phyloP scores from a whole-genome alignment of 1,140 invertebrate species.

The Drosophila tropicalis region DNA sequence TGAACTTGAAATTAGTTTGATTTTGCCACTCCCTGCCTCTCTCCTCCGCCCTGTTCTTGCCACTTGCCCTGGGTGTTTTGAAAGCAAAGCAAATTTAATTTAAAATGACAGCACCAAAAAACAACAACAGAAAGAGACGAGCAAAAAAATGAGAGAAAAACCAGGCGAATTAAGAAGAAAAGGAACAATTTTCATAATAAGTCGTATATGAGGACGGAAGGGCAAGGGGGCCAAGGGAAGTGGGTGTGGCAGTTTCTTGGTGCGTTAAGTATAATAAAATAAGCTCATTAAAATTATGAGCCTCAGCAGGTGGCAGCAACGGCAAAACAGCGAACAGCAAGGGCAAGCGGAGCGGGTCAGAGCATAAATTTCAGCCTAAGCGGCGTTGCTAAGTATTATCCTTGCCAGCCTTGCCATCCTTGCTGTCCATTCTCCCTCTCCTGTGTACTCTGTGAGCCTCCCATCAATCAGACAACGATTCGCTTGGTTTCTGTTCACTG shows the following conservation, averaged over 20 bases:
- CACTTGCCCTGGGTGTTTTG: not conserved
- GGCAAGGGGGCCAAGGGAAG: not conserved
- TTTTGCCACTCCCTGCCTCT: constrained; percentile 40
- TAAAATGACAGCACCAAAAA: constrained; percentile 37
- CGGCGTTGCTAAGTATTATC: constrained; percentile 23
- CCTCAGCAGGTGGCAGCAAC: constrained; percentile 41
- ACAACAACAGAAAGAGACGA: constrained; percentile 3
- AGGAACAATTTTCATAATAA: constrained; percentile 60
- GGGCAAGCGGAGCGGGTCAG: constrained; percentile 5
- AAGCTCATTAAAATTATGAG: constrained; percentile 80
- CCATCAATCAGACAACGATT: constrained; percentile 72
- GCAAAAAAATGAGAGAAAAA: constrained; percentile 9
- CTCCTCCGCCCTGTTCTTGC: not conserved
- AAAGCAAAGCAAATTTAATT: constrained; percentile 40
- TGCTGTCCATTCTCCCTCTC: constrained; percentile 25
- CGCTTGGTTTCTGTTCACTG: constrained; percentile 11
- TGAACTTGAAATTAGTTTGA: constrained; percentile 82
- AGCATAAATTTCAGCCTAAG: constrained; percentile 24
- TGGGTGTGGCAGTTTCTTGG: constrained; percentile 25
- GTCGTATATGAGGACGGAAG: constrained; percentile 18
- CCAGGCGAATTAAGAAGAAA: constrained; percentile 16
- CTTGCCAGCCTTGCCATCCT: not conserved
- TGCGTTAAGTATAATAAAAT: constrained; percentile 78
- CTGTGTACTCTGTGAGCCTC: constrained; percentile 3
- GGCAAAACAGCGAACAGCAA: not conserved